Conservation (phyloP, 2,113 vertebrate species). For the Burhinus oedicnemus region DNA sequence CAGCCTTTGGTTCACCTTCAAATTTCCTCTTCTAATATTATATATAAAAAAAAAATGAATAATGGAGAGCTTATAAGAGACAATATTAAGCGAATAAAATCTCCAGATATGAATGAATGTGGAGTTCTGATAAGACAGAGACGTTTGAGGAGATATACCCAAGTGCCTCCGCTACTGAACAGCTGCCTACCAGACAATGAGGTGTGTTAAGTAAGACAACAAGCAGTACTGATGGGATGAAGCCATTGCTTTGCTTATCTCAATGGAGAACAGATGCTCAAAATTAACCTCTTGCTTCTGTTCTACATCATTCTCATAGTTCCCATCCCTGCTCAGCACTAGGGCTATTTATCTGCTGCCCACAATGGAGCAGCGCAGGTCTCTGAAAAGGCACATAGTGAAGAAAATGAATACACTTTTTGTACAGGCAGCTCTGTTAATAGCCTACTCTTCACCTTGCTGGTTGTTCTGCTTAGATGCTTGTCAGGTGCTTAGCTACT, state of each 20-base stretch:
- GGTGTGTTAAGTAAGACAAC: background rate
- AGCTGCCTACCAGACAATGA: background rate
- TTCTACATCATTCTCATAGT: background rate
- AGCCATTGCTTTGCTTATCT: background rate
- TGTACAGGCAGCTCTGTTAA: background rate
- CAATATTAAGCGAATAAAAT: background rate
- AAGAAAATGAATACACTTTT: background rate
- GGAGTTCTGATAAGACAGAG: background rate
- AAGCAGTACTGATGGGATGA: background rate
- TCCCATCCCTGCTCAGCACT: background rate
- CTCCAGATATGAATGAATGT: background rate
- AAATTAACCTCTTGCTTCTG: constrained; percentile 23
- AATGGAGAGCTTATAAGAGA: background rate
- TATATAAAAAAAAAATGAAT: background rate
- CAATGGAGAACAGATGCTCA: background rate
- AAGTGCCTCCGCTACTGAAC: background rate
- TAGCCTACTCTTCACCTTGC: background rate
- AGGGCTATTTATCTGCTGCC: background rate
- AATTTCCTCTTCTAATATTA: constrained; percentile 17
- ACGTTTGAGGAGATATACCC: background rate
- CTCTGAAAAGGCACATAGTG: constrained; percentile 68
- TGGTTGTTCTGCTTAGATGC: constrained; percentile 61
- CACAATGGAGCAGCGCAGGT: background rate
- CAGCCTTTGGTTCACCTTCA: constrained; percentile 38
- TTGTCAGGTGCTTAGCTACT: constrained; percentile 16